Evolutionary conservation across 1,140 invertebrate species (phyloP), one percentile per base, ranked within the genome.

Genomic region (Lerema accius): DNA sequence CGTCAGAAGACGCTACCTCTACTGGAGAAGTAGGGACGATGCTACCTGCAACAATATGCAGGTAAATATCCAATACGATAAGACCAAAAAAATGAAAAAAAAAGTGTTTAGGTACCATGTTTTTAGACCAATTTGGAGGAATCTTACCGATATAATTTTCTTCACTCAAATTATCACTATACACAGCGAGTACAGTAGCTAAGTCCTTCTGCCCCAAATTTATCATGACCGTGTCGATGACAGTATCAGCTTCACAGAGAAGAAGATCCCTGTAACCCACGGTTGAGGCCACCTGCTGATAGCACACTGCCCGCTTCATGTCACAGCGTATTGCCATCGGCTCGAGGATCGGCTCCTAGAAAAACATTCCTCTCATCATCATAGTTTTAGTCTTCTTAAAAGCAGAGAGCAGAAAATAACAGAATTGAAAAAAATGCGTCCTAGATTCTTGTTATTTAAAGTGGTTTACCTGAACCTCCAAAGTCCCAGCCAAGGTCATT

Each of bases 191-290:
- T 14, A 95, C 87, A 0, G 93, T 95, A 0, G 93, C 93, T 1
- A 96, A 75, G 80, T 96, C 95, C 74, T 93, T 93, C 78, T 96
- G 95, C 3, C 95, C 95, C 0, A 96, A 71, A 70, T 95, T 95
- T 4, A 96, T 85, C 35, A 92, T 84, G 0, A 96, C 91, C 6
- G 90, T 89, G 59, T 96, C 95, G 67, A 96, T 89, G 0, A 93
- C 92, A 0, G 95, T 93, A 65, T 93, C 93, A 0, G 96, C 88
- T 49, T 96, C 94, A 76, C 93, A 95, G 2, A 94, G 81, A 61
- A 89, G 64, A 11, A 88, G 71, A 4, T 86, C 86, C 28, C 89
- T 76, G 26, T 79, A 76, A 0, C 77, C 76, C 0, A 61, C 58
- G 15, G 70, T 70, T 10, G 43, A 71, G 5, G 51, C 79, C 62